phyloP scores from a whole-genome alignment of 2,113 vertebrate genomes.

The Corythornis vintsioides region DNA sequence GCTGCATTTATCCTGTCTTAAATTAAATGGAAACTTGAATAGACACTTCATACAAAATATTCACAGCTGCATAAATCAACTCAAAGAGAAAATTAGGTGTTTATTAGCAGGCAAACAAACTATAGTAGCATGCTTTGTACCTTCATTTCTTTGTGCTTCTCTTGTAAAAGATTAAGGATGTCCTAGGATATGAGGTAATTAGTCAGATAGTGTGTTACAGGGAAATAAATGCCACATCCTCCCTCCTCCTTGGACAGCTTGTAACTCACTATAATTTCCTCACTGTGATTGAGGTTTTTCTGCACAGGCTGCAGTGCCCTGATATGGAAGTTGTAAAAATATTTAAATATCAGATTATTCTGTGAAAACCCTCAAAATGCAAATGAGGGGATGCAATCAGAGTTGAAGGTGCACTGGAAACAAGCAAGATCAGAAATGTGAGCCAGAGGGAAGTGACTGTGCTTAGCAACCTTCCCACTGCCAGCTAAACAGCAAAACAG shows the following conservation, averaged over 20 bases:
- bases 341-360: neutral
- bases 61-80: conserved; percentile 36
- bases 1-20: conserved; percentile 12
- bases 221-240: conserved; percentile 26
- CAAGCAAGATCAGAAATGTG: neutral
- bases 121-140: conserved; percentile 12
- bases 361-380: neutral
- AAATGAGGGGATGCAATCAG: neutral
- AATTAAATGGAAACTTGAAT: conserved; percentile 57
- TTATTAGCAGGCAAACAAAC: conserved; percentile 46
- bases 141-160: conserved; percentile 27
- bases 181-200: conserved; percentile 46
- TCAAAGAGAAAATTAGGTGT: conserved; percentile 19
- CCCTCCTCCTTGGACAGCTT: conserved; percentile 6
- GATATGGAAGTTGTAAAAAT: conserved; percentile 18
- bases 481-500: neutral
- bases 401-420: neutral
- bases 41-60: conserved; percentile 26
- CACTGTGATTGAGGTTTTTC: neutral
- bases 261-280: conserved; percentile 27
- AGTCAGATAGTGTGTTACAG: conserved; percentile 32
- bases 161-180: conserved; percentile 42
- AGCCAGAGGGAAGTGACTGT: neutral
- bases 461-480: neutral
- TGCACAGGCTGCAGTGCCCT: conserved; percentile 6